phyloP scores from a whole-genome alignment of 2,113 vertebrate species.

The Sisor rabdophorus region DNA sequence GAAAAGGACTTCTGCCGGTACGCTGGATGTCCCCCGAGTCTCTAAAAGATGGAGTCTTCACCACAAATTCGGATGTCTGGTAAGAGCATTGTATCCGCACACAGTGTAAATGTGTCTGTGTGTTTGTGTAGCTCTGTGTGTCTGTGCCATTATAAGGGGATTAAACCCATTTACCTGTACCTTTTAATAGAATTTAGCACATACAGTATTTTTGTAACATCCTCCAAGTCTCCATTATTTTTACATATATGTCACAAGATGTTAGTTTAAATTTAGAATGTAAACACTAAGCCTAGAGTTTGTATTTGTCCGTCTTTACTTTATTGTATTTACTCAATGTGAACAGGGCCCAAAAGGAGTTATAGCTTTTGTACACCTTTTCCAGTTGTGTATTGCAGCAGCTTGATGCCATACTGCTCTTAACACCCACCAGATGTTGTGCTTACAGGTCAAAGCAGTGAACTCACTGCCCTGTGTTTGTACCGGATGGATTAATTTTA shows the following conservation, averaged over 20 bases:
- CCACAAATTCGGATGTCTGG: constrained; percentile 97
- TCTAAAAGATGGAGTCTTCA: constrained; percentile 97
- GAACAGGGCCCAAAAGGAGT: constrained; percentile 26
- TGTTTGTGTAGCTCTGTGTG: constrained; percentile 24
- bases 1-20: constrained; percentile 92
- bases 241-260: constrained; percentile 14
- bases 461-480: constrained; percentile 56
- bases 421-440: constrained; percentile 71
- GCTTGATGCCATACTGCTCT: constrained; percentile 55
- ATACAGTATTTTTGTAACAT: constrained; percentile 19
- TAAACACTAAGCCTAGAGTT: constrained; percentile 15
- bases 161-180: not conserved
- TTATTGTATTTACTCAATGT: not conserved
- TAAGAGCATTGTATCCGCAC: constrained; percentile 60
- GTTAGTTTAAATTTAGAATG: constrained; percentile 28
- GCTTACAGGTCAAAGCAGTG: constrained; percentile 54
- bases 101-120: constrained; percentile 17
- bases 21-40: constrained; percentile 99
- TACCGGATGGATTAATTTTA: constrained; percentile 57
- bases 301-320: constrained; percentile 19
- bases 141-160: constrained; percentile 28
- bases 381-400: constrained; percentile 57
- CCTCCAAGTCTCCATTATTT: not conserved
- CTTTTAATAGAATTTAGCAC: not conserved
- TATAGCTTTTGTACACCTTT: constrained; percentile 52